Percentiles rank a stretch among this genome's conserved stretches.
phyloP scores from a whole-genome alignment of 2,113 vertebrate genomes.

The Ciconia boyciana region DNA sequence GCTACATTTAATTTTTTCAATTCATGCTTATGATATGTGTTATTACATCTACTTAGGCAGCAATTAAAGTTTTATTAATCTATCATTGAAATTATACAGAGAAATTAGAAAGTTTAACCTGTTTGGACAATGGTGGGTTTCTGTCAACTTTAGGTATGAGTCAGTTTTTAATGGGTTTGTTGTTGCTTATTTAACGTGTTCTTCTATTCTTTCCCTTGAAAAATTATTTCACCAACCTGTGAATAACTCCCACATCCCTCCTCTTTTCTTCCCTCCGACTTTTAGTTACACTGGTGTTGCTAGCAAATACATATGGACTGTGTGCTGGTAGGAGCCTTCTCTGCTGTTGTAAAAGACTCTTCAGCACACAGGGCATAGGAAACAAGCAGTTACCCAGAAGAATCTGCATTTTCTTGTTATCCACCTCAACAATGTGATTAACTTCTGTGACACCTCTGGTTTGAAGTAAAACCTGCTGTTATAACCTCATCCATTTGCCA shows the following conservation, averaged over 20 bases:
- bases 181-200: not conserved
- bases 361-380: not conserved
- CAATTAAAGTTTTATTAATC: conserved; percentile 63
- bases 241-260: not conserved
- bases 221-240: not conserved
- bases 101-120: not conserved
- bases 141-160: not conserved
- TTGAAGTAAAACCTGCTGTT: conserved; percentile 21
- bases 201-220: not conserved
- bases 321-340: not conserved
- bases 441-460: not conserved
- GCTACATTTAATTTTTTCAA: conserved; percentile 51
- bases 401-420: not conserved
- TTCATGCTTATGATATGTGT: conserved; percentile 50
- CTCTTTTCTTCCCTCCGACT: not conserved
- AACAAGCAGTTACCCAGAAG: not conserved
- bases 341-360: not conserved
- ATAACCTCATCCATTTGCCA: not conserved
- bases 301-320: not conserved
- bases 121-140: not conserved
- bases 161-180: not conserved
- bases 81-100: not conserved
- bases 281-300: not conserved
- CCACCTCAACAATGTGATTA: not conserved
- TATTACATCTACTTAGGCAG: conserved; percentile 42